phyloP scores from a whole-genome alignment of 2,888 invertebrate genomes.

The Noctua comes region DNA sequence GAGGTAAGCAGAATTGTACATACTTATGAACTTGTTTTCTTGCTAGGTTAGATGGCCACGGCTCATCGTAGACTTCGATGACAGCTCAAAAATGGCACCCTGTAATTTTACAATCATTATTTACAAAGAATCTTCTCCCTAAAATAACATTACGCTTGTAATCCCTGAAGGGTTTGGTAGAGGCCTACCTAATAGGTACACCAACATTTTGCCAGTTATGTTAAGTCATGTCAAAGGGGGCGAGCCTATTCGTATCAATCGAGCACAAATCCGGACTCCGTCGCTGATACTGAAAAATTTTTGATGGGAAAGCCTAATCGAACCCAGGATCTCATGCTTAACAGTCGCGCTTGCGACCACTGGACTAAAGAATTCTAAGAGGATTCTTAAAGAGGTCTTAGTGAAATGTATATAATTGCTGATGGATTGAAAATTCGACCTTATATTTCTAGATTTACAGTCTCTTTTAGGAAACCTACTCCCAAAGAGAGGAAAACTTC shows the following conservation, averaged over 20 bases:
- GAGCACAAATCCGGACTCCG: background rate
- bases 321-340: background rate
- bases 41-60: background rate
- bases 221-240: background rate
- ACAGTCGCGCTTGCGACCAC: background rate
- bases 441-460: background rate
- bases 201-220: background rate
- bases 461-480: background rate
- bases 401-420: background rate
- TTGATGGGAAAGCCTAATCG: background rate
- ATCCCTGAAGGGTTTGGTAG: background rate
- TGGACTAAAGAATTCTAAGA: background rate
- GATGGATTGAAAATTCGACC: background rate
- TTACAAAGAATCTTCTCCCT: background rate
- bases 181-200: background rate
- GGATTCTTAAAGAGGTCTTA: background rate
- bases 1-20: slow-evolving; percentile 62
- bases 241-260: background rate
- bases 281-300: background rate
- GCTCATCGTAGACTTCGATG: background rate
- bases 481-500: background rate
- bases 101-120: background rate
- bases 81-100: slow-evolving; percentile 16
- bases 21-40: background rate
- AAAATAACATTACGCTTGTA: background rate